A percentile compares a stretch with the other conserved stretches of the same genome.
Evolutionary conservation across 2,888 invertebrate genomes (phyloP).

Genomic region (Crematogaster levior): DNA sequence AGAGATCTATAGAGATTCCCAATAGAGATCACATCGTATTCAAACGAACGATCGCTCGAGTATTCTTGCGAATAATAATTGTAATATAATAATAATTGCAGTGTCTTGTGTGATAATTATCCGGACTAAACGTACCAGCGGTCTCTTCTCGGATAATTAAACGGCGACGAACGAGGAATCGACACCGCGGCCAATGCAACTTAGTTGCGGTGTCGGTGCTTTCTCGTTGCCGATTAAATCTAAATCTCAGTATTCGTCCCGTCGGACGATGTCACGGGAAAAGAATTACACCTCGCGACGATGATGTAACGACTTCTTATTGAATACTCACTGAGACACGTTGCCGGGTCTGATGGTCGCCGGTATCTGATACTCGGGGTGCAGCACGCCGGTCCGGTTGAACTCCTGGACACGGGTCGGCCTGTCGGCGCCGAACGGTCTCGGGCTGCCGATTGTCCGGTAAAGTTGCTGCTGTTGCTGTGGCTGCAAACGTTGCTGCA

Average conservation of each 20-base stretch:
- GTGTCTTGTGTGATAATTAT: too few species aligned
- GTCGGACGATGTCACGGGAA: background rate
- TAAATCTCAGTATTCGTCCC: background rate
- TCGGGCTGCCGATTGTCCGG: constrained; percentile 76
- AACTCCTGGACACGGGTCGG: constrained; percentile 82
- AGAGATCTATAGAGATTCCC: background rate
- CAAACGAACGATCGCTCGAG: background rate
- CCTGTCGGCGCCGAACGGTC: constrained; percentile 80
- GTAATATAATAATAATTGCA: too few species aligned
- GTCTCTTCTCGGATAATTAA: constrained; percentile 44
- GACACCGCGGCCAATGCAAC: constrained; percentile 37
- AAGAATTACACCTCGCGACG: background rate
- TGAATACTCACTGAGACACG: constrained; percentile 83
- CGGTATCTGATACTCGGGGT: constrained; percentile 84
- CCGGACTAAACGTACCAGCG: constrained; percentile 27
- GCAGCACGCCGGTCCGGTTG: constrained; percentile 83
- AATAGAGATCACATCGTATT: background rate
- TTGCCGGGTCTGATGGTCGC: constrained; percentile 82
- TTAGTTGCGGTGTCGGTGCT: constrained; percentile 17
- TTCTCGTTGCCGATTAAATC: background rate
- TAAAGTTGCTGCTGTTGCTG: constrained; percentile 60
- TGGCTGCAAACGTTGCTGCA: constrained; percentile 60
- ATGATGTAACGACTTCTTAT: background rate
- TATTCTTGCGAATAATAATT: background rate
- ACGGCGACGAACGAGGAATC: background rate